Evolutionary conservation across 2,113 vertebrate genomes (phyloP).

Genomic region (Oxygymnocypris stewartii): DNA sequence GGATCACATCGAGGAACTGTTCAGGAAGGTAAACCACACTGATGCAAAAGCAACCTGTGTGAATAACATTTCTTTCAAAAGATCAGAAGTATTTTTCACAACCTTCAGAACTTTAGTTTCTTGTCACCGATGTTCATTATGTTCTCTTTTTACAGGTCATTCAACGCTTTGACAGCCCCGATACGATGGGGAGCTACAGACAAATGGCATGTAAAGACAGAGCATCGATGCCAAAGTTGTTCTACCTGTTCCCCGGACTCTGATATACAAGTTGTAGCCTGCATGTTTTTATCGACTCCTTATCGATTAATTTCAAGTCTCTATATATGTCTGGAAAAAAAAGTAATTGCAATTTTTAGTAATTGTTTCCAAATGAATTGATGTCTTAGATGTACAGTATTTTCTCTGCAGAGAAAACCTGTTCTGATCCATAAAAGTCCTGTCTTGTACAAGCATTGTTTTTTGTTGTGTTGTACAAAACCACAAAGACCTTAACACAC

Average conservation of each 20-base stretch:
- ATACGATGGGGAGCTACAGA: accelerated
- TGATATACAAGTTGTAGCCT: constrained; percentile 45
- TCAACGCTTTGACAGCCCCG: constrained; percentile 63
- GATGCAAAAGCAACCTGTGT: background rate
- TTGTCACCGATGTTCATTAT: background rate
- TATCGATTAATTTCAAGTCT: too few relatives aligned
- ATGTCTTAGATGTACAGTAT: background rate
- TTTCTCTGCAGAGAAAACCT: background rate
- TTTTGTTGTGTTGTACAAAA: background rate
- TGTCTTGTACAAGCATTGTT: background rate
- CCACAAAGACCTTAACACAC: background rate
- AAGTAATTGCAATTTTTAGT: background rate
- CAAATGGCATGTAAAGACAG: constrained; percentile 77
- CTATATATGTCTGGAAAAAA: background rate
- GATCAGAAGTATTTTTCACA: background rate
- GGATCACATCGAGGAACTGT: constrained; percentile 74
- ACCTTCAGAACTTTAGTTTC: background rate
- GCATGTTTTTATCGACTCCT: too few relatives aligned
- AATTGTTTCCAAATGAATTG: background rate
- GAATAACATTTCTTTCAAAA: background rate
- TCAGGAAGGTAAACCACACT: constrained; percentile 68
- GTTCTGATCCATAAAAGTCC: background rate
- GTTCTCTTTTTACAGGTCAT: constrained; percentile 70
- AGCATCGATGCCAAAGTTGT: constrained; percentile 67
- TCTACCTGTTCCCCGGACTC: constrained; percentile 79